Evolutionary conservation across 2,113 vertebrate genomes (phyloP), one percentile per base, ranked within the genome.

Genomic region (Parotia lawesii): DNA sequence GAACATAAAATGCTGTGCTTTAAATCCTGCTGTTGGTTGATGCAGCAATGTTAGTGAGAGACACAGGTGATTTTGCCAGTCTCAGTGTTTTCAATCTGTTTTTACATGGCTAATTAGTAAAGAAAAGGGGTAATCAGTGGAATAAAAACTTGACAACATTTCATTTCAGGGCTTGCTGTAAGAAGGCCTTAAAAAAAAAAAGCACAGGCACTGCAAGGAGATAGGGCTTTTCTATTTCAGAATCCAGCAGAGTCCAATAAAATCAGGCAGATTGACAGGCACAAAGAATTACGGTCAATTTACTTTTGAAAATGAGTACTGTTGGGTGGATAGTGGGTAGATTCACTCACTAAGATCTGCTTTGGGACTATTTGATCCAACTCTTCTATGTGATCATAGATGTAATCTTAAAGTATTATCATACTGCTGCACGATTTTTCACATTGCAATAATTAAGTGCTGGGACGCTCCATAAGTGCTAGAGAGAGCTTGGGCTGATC

Each of bases 241-340:
- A 94, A 89, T 89, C 69, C 61, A 40, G 19, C 35, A 64, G 57
- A 82, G 70, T 71, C 80, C 81, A 78, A 75, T 85, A 94, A 95
- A 93, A 87, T 75, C 90, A 79, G 75, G 27, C 20, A 82, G 93
- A 91, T 37, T 57, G 85, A 69, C 85, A 89, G 57, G 50, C 74
- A 79, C 37, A 45, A 82, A 67, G 74, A 85, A 72, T 85, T 85
- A 65, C 57, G 35, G 74, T 48, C 45, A 67, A 75, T 94, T 93
- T 87, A 61, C 45, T 85, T 93, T 17, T 83, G 58, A 94, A 89
- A 95, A 93, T 65, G 24, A 69, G 45, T 61, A 60, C 53, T 6
- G 5, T 9, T 65, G 54, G n/a, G 22, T 78, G 67, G 44, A 42
- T 38, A 79, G 71, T 40, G 40, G 45, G 62, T 1, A 2, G 66